These are phyloP conservation scores for Thalpophila matura DNA, from an alignment of 2,888 invertebrate genomes.

Conservation along the genomic window DNA sequence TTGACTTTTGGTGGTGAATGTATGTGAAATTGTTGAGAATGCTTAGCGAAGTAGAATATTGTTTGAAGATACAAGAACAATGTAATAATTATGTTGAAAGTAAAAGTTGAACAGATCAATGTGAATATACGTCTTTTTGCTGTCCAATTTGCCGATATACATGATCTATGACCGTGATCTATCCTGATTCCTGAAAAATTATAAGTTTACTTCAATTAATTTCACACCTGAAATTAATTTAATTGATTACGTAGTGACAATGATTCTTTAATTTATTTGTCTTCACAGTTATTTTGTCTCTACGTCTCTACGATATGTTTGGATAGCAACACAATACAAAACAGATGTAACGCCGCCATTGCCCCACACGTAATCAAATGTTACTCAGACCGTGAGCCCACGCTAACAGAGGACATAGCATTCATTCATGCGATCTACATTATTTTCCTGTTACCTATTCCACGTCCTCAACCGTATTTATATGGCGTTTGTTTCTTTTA, in stretches of 20 bases:
- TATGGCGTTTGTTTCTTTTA: slow-evolving; percentile 42
- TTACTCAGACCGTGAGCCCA: slow-evolving; percentile 73
- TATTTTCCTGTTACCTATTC: slow-evolving; percentile 66
- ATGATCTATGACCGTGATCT: no score
- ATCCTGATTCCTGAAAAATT: no score
- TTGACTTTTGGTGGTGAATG: slow-evolving; percentile 23
- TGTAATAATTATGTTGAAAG: not conserved
- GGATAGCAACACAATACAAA: slow-evolving; percentile 33
- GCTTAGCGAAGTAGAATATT: not conserved
- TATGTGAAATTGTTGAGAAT: slow-evolving; percentile 9
- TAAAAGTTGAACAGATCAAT: not conserved
- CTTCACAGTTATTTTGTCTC: not conserved
- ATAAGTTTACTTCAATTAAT: no score
- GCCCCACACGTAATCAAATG: slow-evolving; percentile 56
- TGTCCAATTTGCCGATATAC: no score
- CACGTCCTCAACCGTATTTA: slow-evolving; percentile 37
- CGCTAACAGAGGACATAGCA: slow-evolving; percentile 61
- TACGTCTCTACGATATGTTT: slow-evolving; percentile 1
- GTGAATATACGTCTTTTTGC: no score
- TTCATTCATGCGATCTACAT: slow-evolving; percentile 70
- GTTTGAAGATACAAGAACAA: no score
- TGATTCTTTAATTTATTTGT: not conserved
- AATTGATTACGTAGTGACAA: not conserved
- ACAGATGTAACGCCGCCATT: slow-evolving; percentile 33
- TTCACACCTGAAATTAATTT: not conserved